Conservation (phyloP, 2,888 invertebrate species). For the Drosophila acutilabella region DNA sequence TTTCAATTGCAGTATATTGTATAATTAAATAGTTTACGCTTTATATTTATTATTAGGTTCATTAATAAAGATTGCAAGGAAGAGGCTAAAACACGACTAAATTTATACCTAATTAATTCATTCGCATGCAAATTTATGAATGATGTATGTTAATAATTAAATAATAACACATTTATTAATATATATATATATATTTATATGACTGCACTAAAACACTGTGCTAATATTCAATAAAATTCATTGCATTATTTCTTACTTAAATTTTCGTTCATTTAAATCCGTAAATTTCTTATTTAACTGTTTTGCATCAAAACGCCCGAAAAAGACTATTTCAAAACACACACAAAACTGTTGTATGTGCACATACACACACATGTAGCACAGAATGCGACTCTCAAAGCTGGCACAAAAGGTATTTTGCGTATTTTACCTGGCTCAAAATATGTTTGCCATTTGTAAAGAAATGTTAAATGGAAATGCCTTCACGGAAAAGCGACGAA, state of each 20-base stretch:
- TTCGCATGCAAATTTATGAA: too few relatives aligned
- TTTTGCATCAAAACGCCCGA: conserved; percentile 1
- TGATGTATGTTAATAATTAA: too few relatives aligned
- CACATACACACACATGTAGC: not conserved
- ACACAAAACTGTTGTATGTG: not conserved
- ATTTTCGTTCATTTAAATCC: not conserved
- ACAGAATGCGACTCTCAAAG: conserved; percentile 23
- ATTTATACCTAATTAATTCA: too few relatives aligned
- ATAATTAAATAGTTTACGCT: too few relatives aligned
- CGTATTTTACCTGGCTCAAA: conserved; percentile 45
- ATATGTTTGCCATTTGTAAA: conserved; percentile 57
- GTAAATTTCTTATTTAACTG: not conserved
- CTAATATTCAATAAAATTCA: too few relatives aligned
- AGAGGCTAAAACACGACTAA: too few relatives aligned
- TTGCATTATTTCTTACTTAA: not conserved
- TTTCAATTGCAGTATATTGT: not conserved
- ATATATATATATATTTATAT: too few relatives aligned
- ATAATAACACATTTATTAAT: too few relatives aligned
- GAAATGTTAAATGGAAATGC: conserved; percentile 60
- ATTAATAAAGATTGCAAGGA: too few relatives aligned
- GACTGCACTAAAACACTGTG: too few relatives aligned
- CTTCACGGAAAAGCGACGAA: conserved; percentile 30
- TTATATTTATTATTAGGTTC: too few relatives aligned
- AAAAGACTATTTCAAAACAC: not conserved
- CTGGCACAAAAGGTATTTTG: conserved; percentile 51